Evolutionary conservation across 1,140 invertebrate species (phyloP), one percentile per base, ranked within the genome.

Genomic region (Popillia japonica): DNA sequence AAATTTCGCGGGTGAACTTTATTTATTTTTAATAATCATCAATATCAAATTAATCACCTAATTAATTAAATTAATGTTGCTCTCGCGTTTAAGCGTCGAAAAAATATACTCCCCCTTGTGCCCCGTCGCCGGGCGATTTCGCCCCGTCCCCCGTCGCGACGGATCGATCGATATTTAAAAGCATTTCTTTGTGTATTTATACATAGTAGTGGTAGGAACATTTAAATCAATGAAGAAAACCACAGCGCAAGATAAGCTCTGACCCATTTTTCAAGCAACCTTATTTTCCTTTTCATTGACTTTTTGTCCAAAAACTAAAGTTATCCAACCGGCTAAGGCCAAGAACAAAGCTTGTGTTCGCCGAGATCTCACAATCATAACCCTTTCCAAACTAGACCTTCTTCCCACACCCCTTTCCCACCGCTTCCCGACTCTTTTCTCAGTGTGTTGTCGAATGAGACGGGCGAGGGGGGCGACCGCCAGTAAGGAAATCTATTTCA

Each of bases 221-320:
- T 64, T 64, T 64, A 64, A 64, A 64, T 64, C 61, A 64, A 64
- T 17, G 17, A 27, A 64, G 61, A 64, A 64, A 64, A 64, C 61
- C 61, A 27, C 61, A 11, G 23, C 2, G 23, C n/a, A 20, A 64
- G 61, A 64, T 64, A 64, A 64, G 61, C 61, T 64, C 61, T 64
- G 61, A 64, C 61, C 61, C 61, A 64, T 64, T 64, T 64, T 64
- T 64, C 61, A 64, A 64, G 61, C 61, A 64, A 64, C 61, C 61
- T 64, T 64, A 64, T 64, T 64, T 64, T 64, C 61, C 61, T 64
- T 64, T 64, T 64, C 61, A 64, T 64, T 64, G 61, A 64, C 20
- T 64, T 64, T 64, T 64, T 64, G 61, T 64, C 61, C 20, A 64
- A 64, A 64, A 64, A 64, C 61, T 64, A 64, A 64, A 64, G 61